phyloP scores from a whole-genome alignment of 2,888 invertebrate species.

The Leptinotarsa tumamoca region DNA sequence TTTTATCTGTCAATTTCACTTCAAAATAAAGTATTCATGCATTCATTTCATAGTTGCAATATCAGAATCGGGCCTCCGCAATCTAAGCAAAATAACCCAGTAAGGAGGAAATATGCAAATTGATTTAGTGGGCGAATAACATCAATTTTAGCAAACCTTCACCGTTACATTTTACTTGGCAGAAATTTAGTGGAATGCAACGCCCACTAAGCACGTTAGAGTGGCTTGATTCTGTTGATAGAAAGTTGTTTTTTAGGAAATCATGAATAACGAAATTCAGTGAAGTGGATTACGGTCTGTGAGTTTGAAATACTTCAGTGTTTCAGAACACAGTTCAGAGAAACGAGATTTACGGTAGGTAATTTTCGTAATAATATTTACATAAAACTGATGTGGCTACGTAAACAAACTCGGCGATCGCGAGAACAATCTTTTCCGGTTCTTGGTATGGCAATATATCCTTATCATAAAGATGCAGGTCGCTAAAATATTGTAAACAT shows the following conservation, averaged over 20 bases:
- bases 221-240: neutral
- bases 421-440: too few species aligned
- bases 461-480: too few species aligned
- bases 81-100: neutral
- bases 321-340: neutral
- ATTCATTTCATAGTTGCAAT: too few species aligned
- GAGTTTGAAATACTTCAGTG: neutral
- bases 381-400: too few species aligned
- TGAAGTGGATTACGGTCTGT: constrained; percentile 1
- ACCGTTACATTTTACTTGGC: neutral
- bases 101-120: neutral
- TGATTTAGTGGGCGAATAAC: neutral
- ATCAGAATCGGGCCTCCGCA: neutral
- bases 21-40: too few species aligned
- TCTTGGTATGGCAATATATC: too few species aligned
- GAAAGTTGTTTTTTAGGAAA: neutral
- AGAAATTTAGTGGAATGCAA: neutral
- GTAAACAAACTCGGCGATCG: too few species aligned
- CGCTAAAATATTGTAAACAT: too few species aligned
- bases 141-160: neutral
- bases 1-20: too few species aligned
- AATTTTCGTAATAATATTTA: too few species aligned
- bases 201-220: neutral
- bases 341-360: too few species aligned
- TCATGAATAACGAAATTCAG: neutral